A percentile compares a stretch with the other conserved stretches of the same genome.
Conservation (phyloP, 2,797 vertebrate genomes). For the Schizopygopsis pylzovi region DNA sequence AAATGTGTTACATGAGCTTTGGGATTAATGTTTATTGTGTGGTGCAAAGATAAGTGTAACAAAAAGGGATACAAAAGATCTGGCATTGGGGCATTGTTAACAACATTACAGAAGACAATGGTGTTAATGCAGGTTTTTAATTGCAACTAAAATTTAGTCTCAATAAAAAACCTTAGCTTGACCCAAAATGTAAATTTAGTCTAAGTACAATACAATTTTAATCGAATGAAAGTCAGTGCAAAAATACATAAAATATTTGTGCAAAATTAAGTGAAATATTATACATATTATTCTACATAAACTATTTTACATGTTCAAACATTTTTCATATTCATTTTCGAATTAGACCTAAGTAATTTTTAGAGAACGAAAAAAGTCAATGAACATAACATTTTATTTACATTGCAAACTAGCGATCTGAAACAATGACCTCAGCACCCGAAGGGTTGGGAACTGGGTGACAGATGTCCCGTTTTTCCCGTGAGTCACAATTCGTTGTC, state of each 20-base stretch:
- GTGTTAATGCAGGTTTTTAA: not conserved
- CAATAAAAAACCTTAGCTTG: not conserved
- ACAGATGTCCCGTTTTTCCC: too few relatives aligned
- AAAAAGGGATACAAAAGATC: not conserved
- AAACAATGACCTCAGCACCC: too few relatives aligned
- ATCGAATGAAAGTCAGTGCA: not conserved
- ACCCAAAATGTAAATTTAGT: not conserved
- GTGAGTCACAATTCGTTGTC: too few relatives aligned
- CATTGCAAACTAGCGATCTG: too few relatives aligned
- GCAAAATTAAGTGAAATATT: not conserved
- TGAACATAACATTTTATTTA: not conserved
- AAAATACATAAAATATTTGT: not conserved
- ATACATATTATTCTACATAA: not conserved
- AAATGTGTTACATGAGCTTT: slow-evolving; percentile 8
- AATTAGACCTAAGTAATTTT: not conserved
- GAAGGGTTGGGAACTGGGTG: too few relatives aligned
- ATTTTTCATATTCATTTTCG: not conserved
- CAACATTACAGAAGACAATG: not conserved
- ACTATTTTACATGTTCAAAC: not conserved
- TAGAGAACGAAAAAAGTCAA: not conserved
- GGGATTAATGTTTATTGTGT: not conserved
- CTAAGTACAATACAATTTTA: not conserved
- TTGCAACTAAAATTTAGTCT: not conserved
- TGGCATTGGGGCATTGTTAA: not conserved
- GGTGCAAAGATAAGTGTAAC: not conserved